Conservation (phyloP, 2,888 invertebrate genomes). For the Pseudococcus jackbeardsleyi region DNA sequence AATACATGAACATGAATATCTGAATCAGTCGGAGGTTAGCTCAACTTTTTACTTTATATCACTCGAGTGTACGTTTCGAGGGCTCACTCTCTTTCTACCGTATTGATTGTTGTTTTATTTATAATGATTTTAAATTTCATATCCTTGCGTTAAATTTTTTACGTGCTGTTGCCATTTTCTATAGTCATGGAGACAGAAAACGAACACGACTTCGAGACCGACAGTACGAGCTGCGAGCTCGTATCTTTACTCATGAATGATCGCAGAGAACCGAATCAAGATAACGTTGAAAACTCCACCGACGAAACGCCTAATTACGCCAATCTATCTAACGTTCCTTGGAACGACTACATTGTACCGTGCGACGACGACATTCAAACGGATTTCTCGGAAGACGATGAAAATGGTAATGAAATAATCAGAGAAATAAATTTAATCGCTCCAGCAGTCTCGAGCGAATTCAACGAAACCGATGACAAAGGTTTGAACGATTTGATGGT, state of each 20-base stretch:
- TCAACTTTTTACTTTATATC: background rate
- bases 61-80: background rate
- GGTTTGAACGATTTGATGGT: conserved; percentile 14
- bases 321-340: background rate
- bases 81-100: background rate
- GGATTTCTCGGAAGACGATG: conserved; percentile 13
- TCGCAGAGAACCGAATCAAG: background rate
- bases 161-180: background rate
- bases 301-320: background rate
- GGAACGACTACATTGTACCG: background rate
- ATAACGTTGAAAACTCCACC: background rate
- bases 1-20: background rate
- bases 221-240: background rate
- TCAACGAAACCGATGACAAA: background rate
- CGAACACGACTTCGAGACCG: background rate
- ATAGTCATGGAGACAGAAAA: background rate
- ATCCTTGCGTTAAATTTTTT: background rate
- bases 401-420: conserved; percentile 36
- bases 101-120: background rate
- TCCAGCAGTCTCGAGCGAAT: background rate
- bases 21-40: background rate
- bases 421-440: background rate
- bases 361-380: background rate
- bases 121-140: no score
- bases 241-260: background rate